A percentile compares a stretch with the other conserved stretches of the same genome.
These are phyloP conservation scores for Melipona bicolor DNA, from an alignment of 2,888 invertebrate genomes.

Conservation along the genomic window DNA sequence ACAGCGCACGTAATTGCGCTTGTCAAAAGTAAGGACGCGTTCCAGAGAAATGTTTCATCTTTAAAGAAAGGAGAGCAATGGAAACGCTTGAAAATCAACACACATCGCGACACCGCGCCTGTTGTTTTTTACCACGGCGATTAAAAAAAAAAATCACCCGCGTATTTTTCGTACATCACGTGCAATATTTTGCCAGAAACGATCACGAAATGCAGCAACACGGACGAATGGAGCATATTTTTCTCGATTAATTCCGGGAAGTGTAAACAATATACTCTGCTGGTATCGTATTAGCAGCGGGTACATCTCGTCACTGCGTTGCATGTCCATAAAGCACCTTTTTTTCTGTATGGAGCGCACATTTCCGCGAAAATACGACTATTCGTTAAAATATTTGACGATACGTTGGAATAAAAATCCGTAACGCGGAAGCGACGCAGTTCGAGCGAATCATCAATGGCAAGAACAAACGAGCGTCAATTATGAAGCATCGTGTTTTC, in stretches of 20 bases:
- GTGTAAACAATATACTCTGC: too few relatives aligned
- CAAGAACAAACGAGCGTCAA: background rate
- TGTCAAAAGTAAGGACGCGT: background rate
- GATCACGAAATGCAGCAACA: too few relatives aligned
- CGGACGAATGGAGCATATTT: too few relatives aligned
- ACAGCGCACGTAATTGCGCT: background rate
- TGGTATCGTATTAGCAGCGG: too few relatives aligned
- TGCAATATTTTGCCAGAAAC: too few relatives aligned
- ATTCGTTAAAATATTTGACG: background rate
- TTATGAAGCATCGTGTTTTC: background rate
- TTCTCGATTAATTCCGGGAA: too few relatives aligned
- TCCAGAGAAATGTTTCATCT: background rate
- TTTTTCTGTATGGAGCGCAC: background rate
- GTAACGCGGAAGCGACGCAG: background rate
- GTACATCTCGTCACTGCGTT: too few relatives aligned
- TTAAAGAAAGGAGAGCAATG: background rate
- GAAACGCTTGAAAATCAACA: too few relatives aligned
- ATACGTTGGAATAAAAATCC: background rate
- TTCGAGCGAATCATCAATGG: background rate
- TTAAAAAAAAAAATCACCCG: background rate
- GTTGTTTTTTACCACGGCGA: background rate
- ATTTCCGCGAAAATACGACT: background rate
- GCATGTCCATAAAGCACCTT: too few relatives aligned
- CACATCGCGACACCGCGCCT: too few relatives aligned
- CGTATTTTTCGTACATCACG: too few relatives aligned